Base-by-base conservation (phyloP, 1,140 invertebrate genomes). In the Lamellibrachia luymesi region DNA sequence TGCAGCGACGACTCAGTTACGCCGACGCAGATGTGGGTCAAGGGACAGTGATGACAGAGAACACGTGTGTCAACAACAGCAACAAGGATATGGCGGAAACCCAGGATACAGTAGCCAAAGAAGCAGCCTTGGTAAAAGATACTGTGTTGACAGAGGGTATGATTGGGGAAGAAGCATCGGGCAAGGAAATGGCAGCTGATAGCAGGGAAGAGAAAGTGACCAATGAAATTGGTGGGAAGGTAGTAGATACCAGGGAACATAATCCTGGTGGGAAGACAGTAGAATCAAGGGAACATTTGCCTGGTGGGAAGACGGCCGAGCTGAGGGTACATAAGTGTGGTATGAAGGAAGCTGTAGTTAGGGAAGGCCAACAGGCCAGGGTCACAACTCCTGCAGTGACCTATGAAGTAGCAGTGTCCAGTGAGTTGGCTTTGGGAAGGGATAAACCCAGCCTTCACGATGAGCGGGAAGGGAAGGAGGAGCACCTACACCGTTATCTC, bases 381-480 rank as follows among this genome's bases (percentile, higher is more conserved):
- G 50, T 51, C 49, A 91, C 90, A 49, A 27, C 4, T n/a, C 38
- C 90, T 91, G 50, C 90, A n/a, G 50, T 51, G 50, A 50, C 90
- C 49, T 10, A 1, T 38, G 90, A 25, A 6, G n/a, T 90, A 27
- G 51, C n/a, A 38, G 51, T 92, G 51, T 6, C 91, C 91, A 51
- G 91, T n/a, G 17, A 52, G 92, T 92, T 91, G 92, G 7, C 52
- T 7, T 10, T 51, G 50, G 10, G 50, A 7, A 50, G 91, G 49
- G 91, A 51, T 2, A 91, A 51, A n/a, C 13, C 10, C 13, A 91
- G 91, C 1, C 91, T 51, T 22, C 38, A 91, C 8, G 91, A 51
- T 5, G 91, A 91, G 91, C 25, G 50, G 27, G 10, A 94, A 90
- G 94, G 90, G 92, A 93, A 94, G 56, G 27, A 90, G 89, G 90